Evolutionary conservation across 2,113 vertebrate genomes (phyloP).

Genomic region (Dromiciops gliroides): DNA sequence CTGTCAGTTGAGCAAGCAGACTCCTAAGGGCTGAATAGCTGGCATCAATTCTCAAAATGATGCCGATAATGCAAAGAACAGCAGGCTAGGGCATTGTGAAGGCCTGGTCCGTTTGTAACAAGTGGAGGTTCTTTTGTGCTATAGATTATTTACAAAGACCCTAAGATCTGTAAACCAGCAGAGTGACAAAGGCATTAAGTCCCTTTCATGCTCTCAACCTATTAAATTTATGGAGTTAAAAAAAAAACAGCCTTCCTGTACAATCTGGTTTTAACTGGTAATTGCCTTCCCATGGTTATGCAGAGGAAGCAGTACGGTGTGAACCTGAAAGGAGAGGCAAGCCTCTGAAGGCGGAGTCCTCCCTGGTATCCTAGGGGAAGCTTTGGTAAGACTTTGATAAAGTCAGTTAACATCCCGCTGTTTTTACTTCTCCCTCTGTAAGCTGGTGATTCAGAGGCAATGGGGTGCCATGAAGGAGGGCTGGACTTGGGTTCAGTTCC

Average conservation of each 20-base stretch:
- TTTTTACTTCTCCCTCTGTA: slow-evolving; percentile 42
- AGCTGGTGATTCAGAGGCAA: slow-evolving; percentile 38
- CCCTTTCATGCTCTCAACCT: slow-evolving; percentile 29
- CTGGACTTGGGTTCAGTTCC: not conserved
- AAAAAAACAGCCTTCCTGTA: slow-evolving; percentile 49
- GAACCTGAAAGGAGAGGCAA: not conserved
- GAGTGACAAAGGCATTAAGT: slow-evolving; percentile 42
- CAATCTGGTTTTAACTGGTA: slow-evolving; percentile 40
- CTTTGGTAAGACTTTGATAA: not conserved
- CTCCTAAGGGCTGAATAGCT: not conserved
- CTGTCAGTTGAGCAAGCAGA: not conserved
- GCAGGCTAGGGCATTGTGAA: not conserved
- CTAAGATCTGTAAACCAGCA: slow-evolving; percentile 16
- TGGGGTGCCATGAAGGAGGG: not conserved
- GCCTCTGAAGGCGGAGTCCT: not conserved
- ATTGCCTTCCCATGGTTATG: slow-evolving; percentile 50
- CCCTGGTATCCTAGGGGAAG: not conserved
- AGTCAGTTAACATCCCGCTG: slow-evolving; percentile 51
- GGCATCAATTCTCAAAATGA: slow-evolving; percentile 1
- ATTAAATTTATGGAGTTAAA: slow-evolving; percentile 47
- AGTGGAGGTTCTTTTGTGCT: slow-evolving; percentile 1
- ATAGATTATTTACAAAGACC: slow-evolving; percentile 20
- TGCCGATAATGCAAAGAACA: too few relatives aligned
- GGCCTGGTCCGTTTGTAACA: not conserved
- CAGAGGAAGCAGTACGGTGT: slow-evolving; percentile 7